phyloP scores from a whole-genome alignment of 2,113 vertebrate species.

The Pluvianellus socialis region DNA sequence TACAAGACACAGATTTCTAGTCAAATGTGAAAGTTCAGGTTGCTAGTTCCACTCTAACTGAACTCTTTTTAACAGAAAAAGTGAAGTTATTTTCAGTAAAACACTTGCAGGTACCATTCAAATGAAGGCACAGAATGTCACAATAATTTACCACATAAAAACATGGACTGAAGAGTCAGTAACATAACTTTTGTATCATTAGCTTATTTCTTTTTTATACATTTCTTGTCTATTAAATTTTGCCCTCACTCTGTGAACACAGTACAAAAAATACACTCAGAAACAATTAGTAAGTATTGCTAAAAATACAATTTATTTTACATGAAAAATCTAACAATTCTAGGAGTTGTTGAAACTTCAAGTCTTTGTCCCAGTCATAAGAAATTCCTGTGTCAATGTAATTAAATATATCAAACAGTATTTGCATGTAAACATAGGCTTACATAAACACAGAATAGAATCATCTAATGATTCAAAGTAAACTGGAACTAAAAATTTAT shows the following conservation, averaged over 20 bases:
- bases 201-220: not conserved
- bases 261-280: not conserved
- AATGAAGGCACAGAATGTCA: not conserved
- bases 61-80: not conserved
- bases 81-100: not conserved
- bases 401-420: not conserved
- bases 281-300: not conserved
- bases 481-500: not conserved
- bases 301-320: not conserved
- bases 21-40: not conserved
- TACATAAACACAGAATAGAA: not conserved
- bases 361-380: not conserved
- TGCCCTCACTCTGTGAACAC: not conserved
- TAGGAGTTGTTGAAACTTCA: not conserved
- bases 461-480: not conserved
- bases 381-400: not conserved
- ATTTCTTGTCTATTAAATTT: not conserved
- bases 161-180: not conserved
- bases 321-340: not conserved
- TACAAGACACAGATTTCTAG: not conserved
- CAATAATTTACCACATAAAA: not conserved
- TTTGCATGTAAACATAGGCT: not conserved
- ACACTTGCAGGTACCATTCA: not conserved
- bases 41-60: not conserved
- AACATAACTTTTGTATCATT: not conserved